A percentile compares a stretch with the other conserved stretches of the same genome.
These are phyloP conservation scores for Phenganax marumi DNA, from an alignment of 92 coral and sea anemone genomes.

Conservation along the genomic window DNA sequence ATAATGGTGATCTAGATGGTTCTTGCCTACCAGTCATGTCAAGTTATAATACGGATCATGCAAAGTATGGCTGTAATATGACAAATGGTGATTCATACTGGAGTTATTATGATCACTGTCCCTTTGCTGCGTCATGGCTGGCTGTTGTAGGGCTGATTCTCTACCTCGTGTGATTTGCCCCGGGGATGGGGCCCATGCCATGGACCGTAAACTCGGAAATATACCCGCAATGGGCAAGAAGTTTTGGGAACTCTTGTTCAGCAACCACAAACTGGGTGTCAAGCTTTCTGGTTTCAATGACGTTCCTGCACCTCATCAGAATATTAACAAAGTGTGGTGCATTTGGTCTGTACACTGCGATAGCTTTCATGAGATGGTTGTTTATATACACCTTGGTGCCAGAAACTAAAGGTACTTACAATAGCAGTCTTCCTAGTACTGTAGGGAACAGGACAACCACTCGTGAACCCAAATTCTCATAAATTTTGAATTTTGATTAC, in stretches of 20 bases:
- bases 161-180: conserved; percentile 43
- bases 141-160: conserved; percentile 69
- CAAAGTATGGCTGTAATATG: conserved; percentile 73
- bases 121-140: conserved; percentile 76
- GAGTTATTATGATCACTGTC: conserved; percentile 70
- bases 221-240: conserved; percentile 52
- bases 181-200: conserved; percentile 54
- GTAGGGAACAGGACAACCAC: not conserved
- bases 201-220: conserved; percentile 54
- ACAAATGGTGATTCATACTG: conserved; percentile 43
- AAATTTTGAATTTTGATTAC: too few relatives aligned
- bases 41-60: conserved; percentile 42
- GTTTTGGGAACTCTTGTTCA: conserved; percentile 47
- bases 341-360: conserved; percentile 78
- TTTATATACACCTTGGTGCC: conserved; percentile 73
- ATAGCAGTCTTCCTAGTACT: not conserved
- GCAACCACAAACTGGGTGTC: conserved; percentile 38
- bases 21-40: conserved; percentile 66
- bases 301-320: conserved; percentile 41
- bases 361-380: conserved; percentile 75
- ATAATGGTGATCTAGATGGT: conserved; percentile 60
- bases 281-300: conserved; percentile 33
- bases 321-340: conserved; percentile 76
- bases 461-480: too few relatives aligned
- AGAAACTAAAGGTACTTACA: conserved; percentile 69